A percentile compares a stretch with the other conserved stretches of the same genome.
These are phyloP conservation scores for Nautilus pompilius DNA, from an alignment of 1,140 invertebrate genomes.

Conservation along the genomic window DNA sequence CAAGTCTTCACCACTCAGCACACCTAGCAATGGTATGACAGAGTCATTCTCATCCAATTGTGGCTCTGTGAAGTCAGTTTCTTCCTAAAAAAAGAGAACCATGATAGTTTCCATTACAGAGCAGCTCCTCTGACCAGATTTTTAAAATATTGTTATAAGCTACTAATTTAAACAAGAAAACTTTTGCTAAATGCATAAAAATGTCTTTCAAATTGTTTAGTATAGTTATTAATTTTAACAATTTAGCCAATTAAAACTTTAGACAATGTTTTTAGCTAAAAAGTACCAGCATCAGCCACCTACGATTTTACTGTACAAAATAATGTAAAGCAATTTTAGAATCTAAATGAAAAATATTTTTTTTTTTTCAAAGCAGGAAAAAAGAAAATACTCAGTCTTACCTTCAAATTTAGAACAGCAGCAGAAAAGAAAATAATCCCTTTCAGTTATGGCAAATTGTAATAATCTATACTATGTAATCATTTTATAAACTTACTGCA, in stretches of 20 bases:
- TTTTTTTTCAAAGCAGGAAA: slow-evolving; percentile 3
- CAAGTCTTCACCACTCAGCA: slow-evolving; percentile 55
- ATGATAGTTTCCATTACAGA: not conserved
- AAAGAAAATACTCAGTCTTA: not conserved
- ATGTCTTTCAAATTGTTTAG: slow-evolving; percentile 23
- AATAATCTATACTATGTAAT: not conserved
- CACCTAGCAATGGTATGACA: slow-evolving; percentile 47
- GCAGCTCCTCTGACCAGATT: not conserved
- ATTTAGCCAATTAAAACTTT: not conserved
- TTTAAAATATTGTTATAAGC: too few relatives aligned
- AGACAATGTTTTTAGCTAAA: not conserved
- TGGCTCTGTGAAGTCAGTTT: slow-evolving; percentile 59
- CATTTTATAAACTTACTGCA: not conserved
- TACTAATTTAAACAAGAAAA: not conserved
- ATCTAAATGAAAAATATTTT: not conserved
- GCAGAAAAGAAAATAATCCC: not conserved
- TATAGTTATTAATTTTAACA: slow-evolving; percentile 12
- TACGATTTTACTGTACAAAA: not conserved
- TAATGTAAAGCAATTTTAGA: not conserved
- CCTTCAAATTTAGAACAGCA: not conserved
- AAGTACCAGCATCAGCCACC: not conserved
- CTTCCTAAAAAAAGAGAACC: slow-evolving; percentile 42
- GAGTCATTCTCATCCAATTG: slow-evolving; percentile 59
- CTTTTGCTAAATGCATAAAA: slow-evolving; percentile 20
- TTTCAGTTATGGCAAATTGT: not conserved